Evolutionary conservation across 2,888 invertebrate species (phyloP), one percentile per base, ranked within the genome.

Genomic region (Lepidochrysops patricia): DNA sequence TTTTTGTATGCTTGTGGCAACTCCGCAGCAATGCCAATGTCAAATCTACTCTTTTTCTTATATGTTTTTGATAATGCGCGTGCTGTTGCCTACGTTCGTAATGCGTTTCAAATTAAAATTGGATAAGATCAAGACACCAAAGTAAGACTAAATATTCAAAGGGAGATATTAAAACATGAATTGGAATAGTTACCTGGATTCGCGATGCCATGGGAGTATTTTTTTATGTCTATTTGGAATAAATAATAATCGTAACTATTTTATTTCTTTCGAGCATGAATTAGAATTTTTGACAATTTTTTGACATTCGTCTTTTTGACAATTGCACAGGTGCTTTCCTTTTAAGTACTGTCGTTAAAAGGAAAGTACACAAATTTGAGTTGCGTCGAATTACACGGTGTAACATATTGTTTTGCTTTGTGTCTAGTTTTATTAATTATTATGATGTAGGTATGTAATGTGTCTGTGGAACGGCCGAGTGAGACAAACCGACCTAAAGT

Each of bases 1-100:
- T 96, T 96, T 74, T 92, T 94, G 72, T 97, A 97, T 0, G 94
- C 95, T 63, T 92, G 91, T 1, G 97, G 97, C 58, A 97, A 80
- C 66, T 91, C 90, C 0, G 92, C 81, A 4, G 93, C 95, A 63
- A 93, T 82, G 1, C 94, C 95, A 70, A 90, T 89, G 43, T 93
- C 92, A 72, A 94, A 93, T 68, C 90, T 87, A 58, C 76, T 79
- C 65, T 82, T 82, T 67, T 82, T 86, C 70, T 89, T 90, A 66
- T 79, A 91, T 58, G 90, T 87, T 75, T 90, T 86, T 12, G 86
- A 80, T 64, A 89, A 71, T 64, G 84, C 84, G 70, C 85, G 88
- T 70, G 79, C 82, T 76, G 87, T 80, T 74, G 80, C 77, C 88
- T 88, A 75, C 72, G 82, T 82, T 19, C 35, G 19, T 9, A 43